Conservation (phyloP, 2,113 vertebrate genomes). For the Barbus barbus region DNA sequence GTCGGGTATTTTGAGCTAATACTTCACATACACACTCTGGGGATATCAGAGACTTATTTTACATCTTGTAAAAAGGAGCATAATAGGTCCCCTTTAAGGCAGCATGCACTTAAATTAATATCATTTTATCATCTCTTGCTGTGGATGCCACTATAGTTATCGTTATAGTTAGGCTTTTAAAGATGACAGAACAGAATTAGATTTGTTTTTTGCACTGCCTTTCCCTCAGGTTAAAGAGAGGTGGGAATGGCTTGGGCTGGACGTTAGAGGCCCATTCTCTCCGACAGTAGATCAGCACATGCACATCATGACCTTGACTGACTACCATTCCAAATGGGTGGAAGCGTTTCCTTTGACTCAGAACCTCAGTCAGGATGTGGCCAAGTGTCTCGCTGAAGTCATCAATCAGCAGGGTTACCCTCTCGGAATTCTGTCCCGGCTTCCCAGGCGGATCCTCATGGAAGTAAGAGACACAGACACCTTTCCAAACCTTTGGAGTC, state of each 20-base stretch:
- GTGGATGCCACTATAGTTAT: neutral
- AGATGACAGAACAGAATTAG: neutral
- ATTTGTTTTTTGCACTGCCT: neutral
- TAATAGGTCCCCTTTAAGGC: no score
- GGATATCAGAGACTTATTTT: no score
- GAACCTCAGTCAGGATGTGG: slow-evolving; percentile 29
- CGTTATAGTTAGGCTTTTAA: neutral
- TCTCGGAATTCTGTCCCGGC: slow-evolving; percentile 42
- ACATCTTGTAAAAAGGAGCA: no score
- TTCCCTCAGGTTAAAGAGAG: slow-evolving; percentile 43
- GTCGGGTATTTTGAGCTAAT: no score
- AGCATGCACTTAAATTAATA: neutral
- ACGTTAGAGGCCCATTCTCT: slow-evolving; percentile 44
- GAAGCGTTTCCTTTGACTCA: slow-evolving; percentile 46
- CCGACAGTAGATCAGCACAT: slow-evolving; percentile 25
- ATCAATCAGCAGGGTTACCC: slow-evolving; percentile 43
- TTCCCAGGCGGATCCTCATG: slow-evolving; percentile 7
- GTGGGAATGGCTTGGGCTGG: slow-evolving; percentile 52
- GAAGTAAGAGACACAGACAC: slow-evolving; percentile 18
- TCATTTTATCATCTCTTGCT: neutral
- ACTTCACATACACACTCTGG: no score
- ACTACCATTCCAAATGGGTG: slow-evolving; percentile 53
- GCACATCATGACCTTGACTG: slow-evolving; percentile 46
- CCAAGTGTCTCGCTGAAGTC: slow-evolving; percentile 34
- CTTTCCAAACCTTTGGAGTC: neutral